Base-by-base conservation (phyloP, 2,113 vertebrate genomes). In the Campylorhamphus procurvoides region DNA sequence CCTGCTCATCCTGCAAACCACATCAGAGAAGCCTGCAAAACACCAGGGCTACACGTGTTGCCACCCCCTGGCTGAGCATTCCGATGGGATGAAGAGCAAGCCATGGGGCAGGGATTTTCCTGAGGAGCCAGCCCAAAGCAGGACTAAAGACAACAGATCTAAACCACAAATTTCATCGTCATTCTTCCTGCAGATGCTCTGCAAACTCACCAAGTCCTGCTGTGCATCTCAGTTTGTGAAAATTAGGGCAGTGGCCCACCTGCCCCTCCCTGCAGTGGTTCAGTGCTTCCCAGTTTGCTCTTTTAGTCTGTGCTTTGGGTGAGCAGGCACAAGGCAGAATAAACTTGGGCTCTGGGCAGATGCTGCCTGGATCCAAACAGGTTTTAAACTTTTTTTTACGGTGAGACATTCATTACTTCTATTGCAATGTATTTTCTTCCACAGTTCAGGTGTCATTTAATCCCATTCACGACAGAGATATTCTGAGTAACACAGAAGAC, bases 31-130 rank as follows among this genome's bases (percentile, higher is more conserved):
- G 28, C 23, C 28, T 46, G 24, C 19, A 68, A 53, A 75, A 27
- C 1, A 0, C 19, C 62, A 18, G 44, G 44, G 22, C 18, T 27
- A 2, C 1, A 2, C 7, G 24, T 39, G n/a, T 59, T 77, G 40
- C 29, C 5, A 5, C 22, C 56, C 10, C 17, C 47, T 35, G 20
- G 33, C 63, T 1, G 2, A 76, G 6, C 52, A n/a, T 29, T 29
- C 31, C n/a, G 40, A 3, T 1, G 4, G 42, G 15, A 37, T 74
- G 68, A 58, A 62, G 63, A 68, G 16, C 46, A 62, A 62, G 2
- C 7, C 10, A 33, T 47, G 27, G 18, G 31, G 47, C 24, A 69
- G 7, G 18, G 23, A 72, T 69, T 62, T 78, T 77, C 14, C 46
- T 56, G 33, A 42, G 35, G 2, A 39, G 0, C 10, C 37, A 71